Evolutionary conservation across 1,140 invertebrate genomes (phyloP).

Genomic region (Apolygus lucorum): DNA sequence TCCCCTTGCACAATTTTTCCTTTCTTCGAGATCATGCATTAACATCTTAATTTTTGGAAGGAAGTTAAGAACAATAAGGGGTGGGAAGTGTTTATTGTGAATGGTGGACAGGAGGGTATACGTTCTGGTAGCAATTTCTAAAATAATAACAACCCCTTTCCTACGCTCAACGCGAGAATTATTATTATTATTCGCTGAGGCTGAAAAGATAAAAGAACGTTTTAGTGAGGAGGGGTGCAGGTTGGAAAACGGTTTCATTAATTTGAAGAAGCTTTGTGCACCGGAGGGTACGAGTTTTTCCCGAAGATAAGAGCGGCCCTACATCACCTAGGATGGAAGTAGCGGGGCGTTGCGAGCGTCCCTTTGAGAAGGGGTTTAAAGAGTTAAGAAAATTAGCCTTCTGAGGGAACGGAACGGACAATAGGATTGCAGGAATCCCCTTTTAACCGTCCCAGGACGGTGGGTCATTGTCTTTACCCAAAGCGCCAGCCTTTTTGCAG

Average conservation of each 20-base stretch:
- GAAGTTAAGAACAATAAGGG: not conserved
- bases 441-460: not conserved
- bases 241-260: constrained; percentile 14
- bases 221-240: constrained; percentile 9
- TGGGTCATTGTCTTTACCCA: not conserved
- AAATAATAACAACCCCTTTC: not conserved
- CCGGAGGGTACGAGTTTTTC: not conserved
- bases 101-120: not conserved
- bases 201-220: constrained; percentile 11
- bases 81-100: not conserved
- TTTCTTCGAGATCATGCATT: not conserved
- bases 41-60: not conserved
- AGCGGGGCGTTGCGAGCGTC: not conserved
- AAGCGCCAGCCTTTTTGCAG: not conserved
- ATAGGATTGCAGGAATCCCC: not conserved
- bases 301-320: constrained; percentile 3
- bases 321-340: not conserved
- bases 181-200: constrained; percentile 6
- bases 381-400: constrained; percentile 11
- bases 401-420: not conserved
- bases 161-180: not conserved
- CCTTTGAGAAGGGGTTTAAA: constrained; percentile 3
- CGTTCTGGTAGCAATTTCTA: not conserved
- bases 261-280: constrained; percentile 9
- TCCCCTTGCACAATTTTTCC: no score